Evolutionary conservation across 2,888 invertebrate genomes (phyloP), one percentile per base, ranked within the genome.

Genomic region (Saturnia pavonia): DNA sequence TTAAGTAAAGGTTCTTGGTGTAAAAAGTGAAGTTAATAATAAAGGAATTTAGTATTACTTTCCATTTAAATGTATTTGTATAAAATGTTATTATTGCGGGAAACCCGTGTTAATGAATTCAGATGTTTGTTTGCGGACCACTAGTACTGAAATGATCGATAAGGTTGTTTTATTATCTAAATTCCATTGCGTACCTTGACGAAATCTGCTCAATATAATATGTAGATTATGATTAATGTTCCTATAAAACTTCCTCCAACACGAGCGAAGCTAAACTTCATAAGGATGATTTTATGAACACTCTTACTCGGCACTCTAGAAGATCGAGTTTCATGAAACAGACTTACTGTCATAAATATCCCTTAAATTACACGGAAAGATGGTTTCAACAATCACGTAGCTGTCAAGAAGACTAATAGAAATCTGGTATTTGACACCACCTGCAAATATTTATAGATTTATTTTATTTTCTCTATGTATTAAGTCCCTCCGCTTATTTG

Each of bases 191-290:
- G 57, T 27, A 4, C 57, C 57, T 60, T 60, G 57, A 60, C 57
- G 27, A 60, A 60, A 60, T 60, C 14, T 60, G 57, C 27, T 60
- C 27, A 11, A 60, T 14, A 27, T 60, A 60, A 60, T 14, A 25
- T 12, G 57, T 14, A 60, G 57, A 60, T 60, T 14, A 60, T 60
- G 57, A 60, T 60, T 60, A 60, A 60, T 60, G 57, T 25, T 60
- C 57, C 57, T 25, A 27, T 6, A 12, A 60, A 60, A 60, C 57
- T 60, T 60, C 57, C 57, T 27, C 6, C 27, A 14, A 19, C 57
- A 12, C 19, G 27, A 60, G 7, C 14, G 27, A 27, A 60, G 57
- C 25, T 60, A 60, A 60, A 60, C 27, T 60, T 60, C 14, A 3
- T 60, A 27, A 60, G 27, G 57, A 27, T 25, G 25, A 27, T 27